A percentile compares a stretch with the other conserved stretches of the same genome.
Evolutionary conservation across 2,797 vertebrate genomes (phyloP).

Genomic region (Adelosebastes latens): DNA sequence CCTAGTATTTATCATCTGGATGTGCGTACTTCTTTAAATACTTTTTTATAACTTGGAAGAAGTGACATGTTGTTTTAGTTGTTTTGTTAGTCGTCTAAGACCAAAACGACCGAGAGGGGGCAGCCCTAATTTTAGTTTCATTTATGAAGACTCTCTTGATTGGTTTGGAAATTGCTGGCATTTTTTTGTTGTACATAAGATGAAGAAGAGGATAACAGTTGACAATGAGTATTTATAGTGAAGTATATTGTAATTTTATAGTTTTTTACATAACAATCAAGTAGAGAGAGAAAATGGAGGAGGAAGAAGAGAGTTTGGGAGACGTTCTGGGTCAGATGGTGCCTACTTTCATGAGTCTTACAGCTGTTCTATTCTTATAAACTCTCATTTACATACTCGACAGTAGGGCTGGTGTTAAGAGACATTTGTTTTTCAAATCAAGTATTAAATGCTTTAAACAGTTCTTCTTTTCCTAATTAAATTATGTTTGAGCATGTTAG

Average conservation of each 20-base stretch:
- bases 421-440: background rate
- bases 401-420: background rate
- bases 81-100: too few species aligned
- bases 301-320: background rate
- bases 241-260: background rate
- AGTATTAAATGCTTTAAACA: background rate
- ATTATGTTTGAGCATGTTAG: background rate
- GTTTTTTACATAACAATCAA: background rate
- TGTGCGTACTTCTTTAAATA: too few species aligned
- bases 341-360: background rate
- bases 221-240: background rate
- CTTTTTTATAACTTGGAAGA: too few species aligned
- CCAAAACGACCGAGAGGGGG: too few species aligned
- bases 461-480: background rate
- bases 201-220: background rate
- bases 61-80: too few species aligned
- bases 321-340: background rate
- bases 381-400: background rate
- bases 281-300: background rate
- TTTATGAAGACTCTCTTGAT: background rate
- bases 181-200: background rate
- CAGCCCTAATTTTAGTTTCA: background rate
- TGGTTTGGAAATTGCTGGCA: background rate
- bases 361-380: background rate
- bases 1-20: too few species aligned